Evolutionary conservation across 2,113 vertebrate species (phyloP).

Genomic region (Lasiurus cinereus): DNA sequence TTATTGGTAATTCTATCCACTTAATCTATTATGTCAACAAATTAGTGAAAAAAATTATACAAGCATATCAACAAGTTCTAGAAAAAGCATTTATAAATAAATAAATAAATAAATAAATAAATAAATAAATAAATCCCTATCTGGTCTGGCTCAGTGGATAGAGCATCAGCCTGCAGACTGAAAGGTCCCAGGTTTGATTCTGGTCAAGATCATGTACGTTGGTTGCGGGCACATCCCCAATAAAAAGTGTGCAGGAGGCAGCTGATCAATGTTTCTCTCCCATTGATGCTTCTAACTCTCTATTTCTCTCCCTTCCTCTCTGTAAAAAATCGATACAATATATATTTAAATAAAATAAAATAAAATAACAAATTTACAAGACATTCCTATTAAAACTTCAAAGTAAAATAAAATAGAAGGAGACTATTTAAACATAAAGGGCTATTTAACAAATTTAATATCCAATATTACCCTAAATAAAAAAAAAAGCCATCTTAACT

Average conservation of each 20-base stretch:
- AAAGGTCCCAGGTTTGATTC: too few relatives aligned
- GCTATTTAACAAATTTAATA: neutral
- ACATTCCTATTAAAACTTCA: neutral
- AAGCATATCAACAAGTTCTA: neutral
- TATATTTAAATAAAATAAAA: too few relatives aligned
- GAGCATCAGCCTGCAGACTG: too few relatives aligned
- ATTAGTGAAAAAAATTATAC: slow-evolving; percentile 4
- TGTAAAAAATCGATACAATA: too few relatives aligned
- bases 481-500: slow-evolving; percentile 26
- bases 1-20: neutral
- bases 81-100: slow-evolving; percentile 25
- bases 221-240: too few relatives aligned
- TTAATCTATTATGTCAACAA: slow-evolving; percentile 58
- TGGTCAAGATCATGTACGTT: too few relatives aligned
- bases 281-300: too few relatives aligned
- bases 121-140: neutral
- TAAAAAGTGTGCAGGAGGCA: too few relatives aligned
- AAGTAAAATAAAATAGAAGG: neutral
- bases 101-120: neutral
- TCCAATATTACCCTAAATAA: slow-evolving; percentile 10
- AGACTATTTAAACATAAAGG: slow-evolving; percentile 33
- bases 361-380: neutral
- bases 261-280: too few relatives aligned
- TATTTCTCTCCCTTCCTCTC: too few relatives aligned
- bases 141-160: too few relatives aligned